Conservation (phyloP, 2,888 invertebrate genomes). For the Harpagoxenus sublaevis region DNA sequence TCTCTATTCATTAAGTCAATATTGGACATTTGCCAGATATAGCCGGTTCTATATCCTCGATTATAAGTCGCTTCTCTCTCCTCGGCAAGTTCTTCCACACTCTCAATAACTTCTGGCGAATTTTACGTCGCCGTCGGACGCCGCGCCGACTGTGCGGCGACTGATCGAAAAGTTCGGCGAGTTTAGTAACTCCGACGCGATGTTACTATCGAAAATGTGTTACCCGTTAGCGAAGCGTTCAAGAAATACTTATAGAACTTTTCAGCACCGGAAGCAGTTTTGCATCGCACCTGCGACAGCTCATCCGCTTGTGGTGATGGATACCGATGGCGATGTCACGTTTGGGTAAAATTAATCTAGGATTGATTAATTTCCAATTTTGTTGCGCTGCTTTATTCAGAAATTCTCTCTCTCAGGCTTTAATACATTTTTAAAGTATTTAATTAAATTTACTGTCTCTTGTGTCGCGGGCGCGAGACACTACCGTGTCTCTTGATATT, state of each 20-base stretch:
- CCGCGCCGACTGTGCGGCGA: constrained; percentile 39
- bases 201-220: constrained; percentile 61
- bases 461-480: no score
- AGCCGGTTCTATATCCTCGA: not conserved
- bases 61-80: constrained; percentile 3
- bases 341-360: constrained; percentile 1
- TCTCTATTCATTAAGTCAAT: constrained; percentile 59
- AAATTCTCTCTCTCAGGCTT: not conserved
- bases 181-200: constrained; percentile 56
- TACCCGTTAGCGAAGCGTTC: constrained; percentile 47
- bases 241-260: constrained; percentile 56
- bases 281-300: constrained; percentile 6
- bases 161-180: constrained; percentile 52
- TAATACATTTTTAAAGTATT: not conserved
- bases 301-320: constrained; percentile 14
- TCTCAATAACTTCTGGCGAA: constrained; percentile 31
- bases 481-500: no score
- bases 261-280: constrained; percentile 37
- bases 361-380: constrained; percentile 12
- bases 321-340: not conserved
- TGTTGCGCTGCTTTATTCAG: not conserved
- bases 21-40: constrained; percentile 38
- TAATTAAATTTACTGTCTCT: not conserved
- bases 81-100: constrained; percentile 20
- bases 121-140: constrained; percentile 45